Evolutionary conservation across 1,140 invertebrate species (phyloP).

Genomic region (Mylabris phalerata): DNA sequence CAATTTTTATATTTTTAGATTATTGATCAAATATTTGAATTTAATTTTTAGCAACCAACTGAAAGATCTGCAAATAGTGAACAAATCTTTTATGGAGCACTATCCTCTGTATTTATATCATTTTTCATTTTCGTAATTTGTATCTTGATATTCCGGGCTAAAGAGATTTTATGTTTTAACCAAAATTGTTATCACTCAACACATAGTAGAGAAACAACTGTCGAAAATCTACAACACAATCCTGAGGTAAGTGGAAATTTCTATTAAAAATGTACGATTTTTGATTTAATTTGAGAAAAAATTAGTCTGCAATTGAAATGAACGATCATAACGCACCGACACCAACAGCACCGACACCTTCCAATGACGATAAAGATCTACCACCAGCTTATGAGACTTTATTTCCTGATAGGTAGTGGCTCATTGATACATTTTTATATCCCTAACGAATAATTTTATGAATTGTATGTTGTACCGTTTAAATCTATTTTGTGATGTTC

Average conservation of each 20-base stretch:
- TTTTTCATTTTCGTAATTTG: neutral
- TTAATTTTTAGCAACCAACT: too few relatives aligned
- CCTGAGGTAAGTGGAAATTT: neutral
- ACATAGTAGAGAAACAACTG: neutral
- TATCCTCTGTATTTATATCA: neutral
- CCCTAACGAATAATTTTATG: too few relatives aligned
- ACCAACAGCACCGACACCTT: neutral
- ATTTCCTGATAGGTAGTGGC: conserved; percentile 8
- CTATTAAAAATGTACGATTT: neutral
- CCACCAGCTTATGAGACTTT: conserved; percentile 25
- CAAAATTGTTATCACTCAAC: neutral
- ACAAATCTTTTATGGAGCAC: too few relatives aligned
- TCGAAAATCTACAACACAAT: neutral
- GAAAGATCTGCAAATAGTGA: too few relatives aligned
- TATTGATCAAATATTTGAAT: neutral
- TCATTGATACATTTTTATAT: too few relatives aligned
- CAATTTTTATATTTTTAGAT: neutral
- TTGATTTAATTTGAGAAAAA: neutral
- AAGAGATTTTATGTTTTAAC: neutral
- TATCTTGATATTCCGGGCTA: neutral
- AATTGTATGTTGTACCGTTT: too few relatives aligned
- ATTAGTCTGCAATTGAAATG: conserved; percentile 16
- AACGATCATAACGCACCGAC: conserved; percentile 5
- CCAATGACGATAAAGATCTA: conserved; percentile 23
- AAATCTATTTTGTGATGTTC: too few relatives aligned